A percentile compares a stretch with the other conserved stretches of the same genome.
These are phyloP conservation scores for Cybosia mesomella DNA, from an alignment of 2,888 invertebrate species.

Conservation along the genomic window DNA sequence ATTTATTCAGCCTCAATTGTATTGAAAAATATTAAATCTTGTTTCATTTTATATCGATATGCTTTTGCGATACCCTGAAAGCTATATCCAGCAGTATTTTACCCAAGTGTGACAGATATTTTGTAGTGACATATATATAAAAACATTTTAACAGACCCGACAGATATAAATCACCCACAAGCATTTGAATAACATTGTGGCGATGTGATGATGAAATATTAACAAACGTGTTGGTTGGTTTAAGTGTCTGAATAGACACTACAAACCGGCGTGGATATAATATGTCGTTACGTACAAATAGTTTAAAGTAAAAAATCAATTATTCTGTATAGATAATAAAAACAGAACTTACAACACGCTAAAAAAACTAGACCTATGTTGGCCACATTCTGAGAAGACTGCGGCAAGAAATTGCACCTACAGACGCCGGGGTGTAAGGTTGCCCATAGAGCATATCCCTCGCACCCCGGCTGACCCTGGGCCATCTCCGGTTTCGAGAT, in stretches of 20 bases:
- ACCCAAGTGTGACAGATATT: constrained; percentile 17
- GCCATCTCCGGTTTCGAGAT: no score
- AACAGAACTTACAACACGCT: no score
- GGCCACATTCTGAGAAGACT: no score
- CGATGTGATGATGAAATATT: constrained; percentile 40
- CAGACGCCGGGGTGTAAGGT: no score
- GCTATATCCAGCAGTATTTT: constrained; percentile 24
- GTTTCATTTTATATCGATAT: neutral
- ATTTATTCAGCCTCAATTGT: constrained; percentile 5
- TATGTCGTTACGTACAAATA: constrained; percentile 44
- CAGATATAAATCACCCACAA: constrained; percentile 42
- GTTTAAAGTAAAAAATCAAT: neutral
- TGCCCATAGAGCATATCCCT: no score
- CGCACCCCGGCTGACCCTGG: no score
- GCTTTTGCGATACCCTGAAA: constrained; percentile 11
- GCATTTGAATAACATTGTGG: constrained; percentile 40
- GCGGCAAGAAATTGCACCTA: no score
- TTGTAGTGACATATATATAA: constrained; percentile 34
- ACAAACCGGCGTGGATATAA: no score
- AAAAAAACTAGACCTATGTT: no score
- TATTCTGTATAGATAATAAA: no score
- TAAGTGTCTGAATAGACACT: no score
- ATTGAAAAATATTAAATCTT: constrained; percentile 10
- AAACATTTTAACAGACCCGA: constrained; percentile 37
- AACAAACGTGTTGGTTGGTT: constrained; percentile 32